Evolutionary conservation across 2,113 vertebrate species (phyloP), one percentile per base, ranked within the genome.

Genomic region (Papio anubis): DNA sequence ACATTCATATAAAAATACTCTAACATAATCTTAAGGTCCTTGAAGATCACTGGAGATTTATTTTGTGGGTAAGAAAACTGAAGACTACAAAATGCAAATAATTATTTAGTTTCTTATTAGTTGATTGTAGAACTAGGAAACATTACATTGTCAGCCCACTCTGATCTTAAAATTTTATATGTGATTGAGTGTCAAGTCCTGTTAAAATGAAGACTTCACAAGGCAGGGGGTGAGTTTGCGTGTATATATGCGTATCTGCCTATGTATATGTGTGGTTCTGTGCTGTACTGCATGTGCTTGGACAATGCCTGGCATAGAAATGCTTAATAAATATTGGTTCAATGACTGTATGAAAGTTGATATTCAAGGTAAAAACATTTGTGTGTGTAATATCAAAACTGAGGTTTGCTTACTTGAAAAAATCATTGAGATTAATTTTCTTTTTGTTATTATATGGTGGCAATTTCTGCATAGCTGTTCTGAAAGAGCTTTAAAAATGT

Each of bases 21-120:
- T 88, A 5, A 76, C 27, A 8, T 50, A 92, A 93, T 86, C 4
- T 85, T 76, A 38, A 17, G 3, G 14, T 43, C 10, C n/a, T 86
- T 85, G 18, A 16, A 82, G 18, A 59, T 48, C 45, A n/a, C 17
- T 78, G 10, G 7, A 94, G 48, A 78, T 55, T 93, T 90, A 83
- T 59, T 94, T 94, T 83, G 89, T 4, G 66, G 5, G 86, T 83
- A 48, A 79, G 23, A 73, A 70, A 85, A 96, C 21, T 25, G 5
- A 66, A 48, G 25, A 43, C 9, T 5, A 76, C 3, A 38, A 18
- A 25, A n/a, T 75, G 32, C 50, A 35, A 81, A 48, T 82, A 79
- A 92, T 70, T 40, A 92, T 70, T 48, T 30, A 50, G 20, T 4
- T 82, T 94, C n/a, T 35, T 6, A 55, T 59, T 68, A 40, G 25